A percentile compares a stretch with the other conserved stretches of the same genome.
These are phyloP conservation scores for Corythornis madagascariensis DNA, from an alignment of 2,113 vertebrate genomes.

Conservation along the genomic window DNA sequence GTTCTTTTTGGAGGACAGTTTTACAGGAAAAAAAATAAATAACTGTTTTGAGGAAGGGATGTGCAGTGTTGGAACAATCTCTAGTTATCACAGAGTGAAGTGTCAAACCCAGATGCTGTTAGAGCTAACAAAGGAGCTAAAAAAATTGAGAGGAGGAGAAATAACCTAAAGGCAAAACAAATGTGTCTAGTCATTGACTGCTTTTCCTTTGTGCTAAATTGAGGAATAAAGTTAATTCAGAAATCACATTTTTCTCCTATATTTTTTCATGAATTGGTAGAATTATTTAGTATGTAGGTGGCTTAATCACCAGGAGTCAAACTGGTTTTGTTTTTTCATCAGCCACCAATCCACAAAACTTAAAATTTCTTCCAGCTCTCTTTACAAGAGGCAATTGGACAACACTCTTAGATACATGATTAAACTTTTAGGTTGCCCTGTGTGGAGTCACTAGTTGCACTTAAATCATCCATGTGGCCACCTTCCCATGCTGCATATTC, in stretches of 20 bases:
- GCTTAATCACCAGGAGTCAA: background rate
- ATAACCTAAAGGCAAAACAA: too few species aligned
- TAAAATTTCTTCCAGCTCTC: background rate
- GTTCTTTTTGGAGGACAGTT: background rate
- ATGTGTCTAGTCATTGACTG: background rate
- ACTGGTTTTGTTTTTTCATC: background rate
- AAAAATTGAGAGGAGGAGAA: too few species aligned
- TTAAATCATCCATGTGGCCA: background rate
- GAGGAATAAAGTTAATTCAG: background rate
- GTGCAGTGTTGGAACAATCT: background rate
- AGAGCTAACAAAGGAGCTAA: background rate
- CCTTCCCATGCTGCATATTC: background rate
- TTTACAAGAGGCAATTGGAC: background rate
- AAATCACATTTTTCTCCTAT: background rate
- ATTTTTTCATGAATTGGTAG: background rate
- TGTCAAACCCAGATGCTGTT: background rate
- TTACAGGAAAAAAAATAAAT: background rate
- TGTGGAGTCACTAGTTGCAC: too few species aligned
- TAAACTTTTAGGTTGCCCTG: background rate
- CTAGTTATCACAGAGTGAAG: background rate
- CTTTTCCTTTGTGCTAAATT: background rate
- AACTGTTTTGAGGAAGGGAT: background rate
- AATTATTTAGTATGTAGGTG: background rate
- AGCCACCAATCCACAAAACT: background rate
- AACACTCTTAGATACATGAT: accelerated